Conservation (phyloP, 2,113 vertebrate species). For the Hippopotamus amphibius region DNA sequence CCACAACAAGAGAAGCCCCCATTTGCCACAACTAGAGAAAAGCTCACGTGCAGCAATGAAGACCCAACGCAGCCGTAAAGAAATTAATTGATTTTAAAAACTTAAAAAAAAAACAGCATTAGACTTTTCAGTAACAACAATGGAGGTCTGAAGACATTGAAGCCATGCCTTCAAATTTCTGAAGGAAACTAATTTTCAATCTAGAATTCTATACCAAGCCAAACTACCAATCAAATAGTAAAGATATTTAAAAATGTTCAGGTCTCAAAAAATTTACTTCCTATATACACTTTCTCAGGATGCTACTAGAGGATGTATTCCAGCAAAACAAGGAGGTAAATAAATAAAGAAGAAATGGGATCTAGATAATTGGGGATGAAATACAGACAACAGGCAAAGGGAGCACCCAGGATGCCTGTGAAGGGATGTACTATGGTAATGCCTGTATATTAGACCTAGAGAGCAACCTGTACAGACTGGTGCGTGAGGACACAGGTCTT, state of each 20-base stretch:
- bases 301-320: neutral
- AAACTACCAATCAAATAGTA: slow-evolving; percentile 12
- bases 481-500: neutral
- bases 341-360: neutral
- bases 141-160: neutral
- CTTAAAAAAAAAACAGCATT: neutral
- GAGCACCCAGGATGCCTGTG: neutral
- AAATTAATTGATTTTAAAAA: neutral
- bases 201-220: neutral
- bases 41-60: too few species aligned
- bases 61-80: too few species aligned
- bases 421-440: neutral
- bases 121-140: neutral
- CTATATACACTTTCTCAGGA: neutral
- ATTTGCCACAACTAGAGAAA: too few species aligned
- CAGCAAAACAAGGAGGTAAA: slow-evolving; percentile 44
- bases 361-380: neutral
- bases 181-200: slow-evolving; percentile 14
- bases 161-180: neutral
- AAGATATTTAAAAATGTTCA: neutral
- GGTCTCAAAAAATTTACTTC: neutral
- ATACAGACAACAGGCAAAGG: neutral
- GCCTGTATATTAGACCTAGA: neutral
- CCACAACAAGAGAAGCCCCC: too few species aligned
- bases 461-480: neutral